Base-by-base conservation (phyloP, 35 echinoderm and acorn worm genomes). In the Amphiura filiformis region DNA sequence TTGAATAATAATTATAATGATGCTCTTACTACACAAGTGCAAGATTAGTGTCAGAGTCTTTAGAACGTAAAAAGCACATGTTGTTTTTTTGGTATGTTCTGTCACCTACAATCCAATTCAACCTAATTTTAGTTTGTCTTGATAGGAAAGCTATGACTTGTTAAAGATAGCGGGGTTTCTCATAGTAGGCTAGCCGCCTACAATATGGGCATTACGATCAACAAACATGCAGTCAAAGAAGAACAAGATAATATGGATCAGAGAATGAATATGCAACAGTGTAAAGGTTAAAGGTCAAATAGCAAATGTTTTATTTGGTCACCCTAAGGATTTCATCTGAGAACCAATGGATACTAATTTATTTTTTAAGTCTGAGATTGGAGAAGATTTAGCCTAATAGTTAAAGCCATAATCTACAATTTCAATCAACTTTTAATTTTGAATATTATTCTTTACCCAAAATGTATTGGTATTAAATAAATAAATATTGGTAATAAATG, bases 251-350 rank as follows among this genome's bases (percentile, higher is more conserved):
- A 70, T 47, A 70, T 70, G 61, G 61, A 70, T 26, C 61, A 70
- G 26, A 70, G 61, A 70, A 70, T 70, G 61, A 70, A 70, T 70
- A 70, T 70, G 61, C 61, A 70, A 70, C 61, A 70, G 61, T 70
- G 61, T 70, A 18, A 70, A 70, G 61, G 61, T 70, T 70, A 70
- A 70, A 70, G 61, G 61, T 70, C 61, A 70, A 70, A 70, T 47
- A 70, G 61, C 61, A 70, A 70, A 70, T 70, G 61, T 11, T 3
- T 18, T 7, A 20, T 70, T 70, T 70, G 28, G 15, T 52, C 7
- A 52, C 20, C 44, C 44, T 52, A 52, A 52, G 26, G 15, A n/a
- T 30, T 18, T 26, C 61, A 70, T 70, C 61, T 70, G 61, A 70
- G 61, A 70, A 70, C 61, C 61, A 70, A 70, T 15, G 28, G 17